phyloP scores from a whole-genome alignment of 2,113 vertebrate genomes.

The Eleginops maclovinus region DNA sequence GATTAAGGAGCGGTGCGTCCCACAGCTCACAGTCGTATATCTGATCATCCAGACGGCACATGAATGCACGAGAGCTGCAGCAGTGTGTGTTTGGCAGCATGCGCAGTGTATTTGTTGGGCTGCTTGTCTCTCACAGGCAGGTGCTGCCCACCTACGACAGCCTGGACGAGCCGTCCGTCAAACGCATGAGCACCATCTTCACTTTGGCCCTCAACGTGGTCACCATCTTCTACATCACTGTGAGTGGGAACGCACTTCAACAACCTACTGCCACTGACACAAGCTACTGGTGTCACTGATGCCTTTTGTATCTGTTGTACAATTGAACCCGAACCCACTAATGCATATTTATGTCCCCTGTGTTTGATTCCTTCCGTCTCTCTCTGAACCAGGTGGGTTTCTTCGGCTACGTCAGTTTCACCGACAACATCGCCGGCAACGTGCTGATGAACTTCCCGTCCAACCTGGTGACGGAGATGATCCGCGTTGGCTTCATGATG shows the following conservation, averaged over 20 bases:
- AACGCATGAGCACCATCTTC: constrained; percentile 99
- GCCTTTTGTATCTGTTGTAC: background rate
- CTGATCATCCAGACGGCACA: constrained; percentile 26
- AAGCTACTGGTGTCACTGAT: background rate
- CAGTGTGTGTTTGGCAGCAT: constrained; percentile 14
- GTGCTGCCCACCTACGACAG: constrained; percentile 98
- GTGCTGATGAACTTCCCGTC: constrained; percentile 98
- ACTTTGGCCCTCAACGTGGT: constrained; percentile 94
- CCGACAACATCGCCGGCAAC: constrained; percentile 93
- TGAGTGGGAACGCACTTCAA: constrained; percentile 79
- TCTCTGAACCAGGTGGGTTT: constrained; percentile 91
- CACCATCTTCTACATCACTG: constrained; percentile 96
- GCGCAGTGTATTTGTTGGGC: constrained; percentile 36
- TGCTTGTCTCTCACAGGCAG: constrained; percentile 86
- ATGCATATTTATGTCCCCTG: background rate
- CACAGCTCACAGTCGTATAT: background rate
- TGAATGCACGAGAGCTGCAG: constrained; percentile 33
- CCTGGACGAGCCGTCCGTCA: constrained; percentile 97
- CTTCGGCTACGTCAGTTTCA: constrained; percentile 98
- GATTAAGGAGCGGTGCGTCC: background rate
- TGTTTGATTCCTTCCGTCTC: background rate
- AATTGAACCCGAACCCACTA: background rate
- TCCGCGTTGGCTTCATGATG: constrained; percentile 97
- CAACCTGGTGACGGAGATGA: constrained; percentile 96
- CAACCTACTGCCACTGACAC: background rate